These are phyloP conservation scores for Acanthiza pusilla DNA, from an alignment of 2,797 vertebrate genomes.

Conservation along the genomic window DNA sequence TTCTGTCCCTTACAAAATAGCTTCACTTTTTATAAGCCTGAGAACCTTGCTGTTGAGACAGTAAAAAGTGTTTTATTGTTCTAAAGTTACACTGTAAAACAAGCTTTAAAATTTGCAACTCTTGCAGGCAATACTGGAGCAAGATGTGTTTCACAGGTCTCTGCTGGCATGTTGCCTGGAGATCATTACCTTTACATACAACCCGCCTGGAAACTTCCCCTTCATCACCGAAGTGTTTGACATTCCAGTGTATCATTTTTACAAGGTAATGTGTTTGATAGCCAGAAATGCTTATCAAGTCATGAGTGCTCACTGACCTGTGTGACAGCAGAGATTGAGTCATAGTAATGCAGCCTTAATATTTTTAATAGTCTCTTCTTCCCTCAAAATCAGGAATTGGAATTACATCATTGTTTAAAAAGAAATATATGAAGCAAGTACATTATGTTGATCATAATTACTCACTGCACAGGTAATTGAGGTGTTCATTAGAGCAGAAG, in stretches of 20 bases:
- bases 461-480: slow-evolving; percentile 82
- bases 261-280: slow-evolving; percentile 80
- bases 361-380: neutral
- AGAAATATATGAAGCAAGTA: neutral
- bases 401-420: neutral
- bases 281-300: neutral
- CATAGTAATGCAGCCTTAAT: neutral
- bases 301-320: neutral
- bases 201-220: slow-evolving; percentile 88
- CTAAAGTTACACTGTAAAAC: neutral
- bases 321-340: accelerated
- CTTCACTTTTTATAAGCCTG: neutral
- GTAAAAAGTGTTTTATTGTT: neutral
- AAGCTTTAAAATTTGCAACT: neutral
- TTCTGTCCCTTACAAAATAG: neutral
- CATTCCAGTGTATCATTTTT: slow-evolving; percentile 90
- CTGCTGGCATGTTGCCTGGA: slow-evolving; percentile 90
- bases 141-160: slow-evolving; percentile 90
- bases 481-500: slow-evolving; percentile 87
- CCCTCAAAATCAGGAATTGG: neutral
- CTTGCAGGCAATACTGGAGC: slow-evolving; percentile 86
- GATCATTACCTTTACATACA: slow-evolving; percentile 88
- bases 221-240: slow-evolving; percentile 83
- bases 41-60: neutral
- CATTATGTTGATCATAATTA: neutral